Base-by-base conservation (phyloP, 2,797 vertebrate species). In the Dromococcyx pavoninus region DNA sequence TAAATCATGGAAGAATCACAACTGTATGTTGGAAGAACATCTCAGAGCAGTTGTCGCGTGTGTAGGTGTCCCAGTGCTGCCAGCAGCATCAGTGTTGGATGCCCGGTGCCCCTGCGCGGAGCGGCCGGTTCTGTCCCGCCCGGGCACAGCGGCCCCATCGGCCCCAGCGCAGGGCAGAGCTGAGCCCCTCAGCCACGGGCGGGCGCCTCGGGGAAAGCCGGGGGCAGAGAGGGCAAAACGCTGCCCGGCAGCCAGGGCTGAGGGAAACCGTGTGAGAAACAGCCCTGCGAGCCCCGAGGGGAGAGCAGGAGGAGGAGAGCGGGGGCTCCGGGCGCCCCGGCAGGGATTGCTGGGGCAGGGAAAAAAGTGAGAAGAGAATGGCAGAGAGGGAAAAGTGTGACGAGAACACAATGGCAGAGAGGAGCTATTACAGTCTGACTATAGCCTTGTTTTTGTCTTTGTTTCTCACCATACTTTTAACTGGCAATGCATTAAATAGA, bases 41-140 rank as follows among this genome's bases (percentile, higher is more conserved):
- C 66, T 9, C 22, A 66, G 51, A 44, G n/a, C 17, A 46, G n/a
- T 25, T 32, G 3, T 33, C 33, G 7, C 18, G 11, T 8, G 19
- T 12, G 19, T 41, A 23, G 33, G 39, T 44, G 8, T 27, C 10
- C 48, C 15, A 39, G 27, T 10, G 9, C 17, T 23, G 14, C 17
- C 39, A 43, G 64, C 41, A 65, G 30, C 22, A 17, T 21, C 22
- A 18, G 10, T 11, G 56, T n/a, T 12, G 16, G 9, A 14, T 8
- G 5, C 7, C 11, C 4, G 3, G 5, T 1, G 12, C 10, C 2
- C 1, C 9, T 32, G 46, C 16, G 11, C 5, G 4, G 35, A 27
- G 16, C 4, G 6, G 28, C 12, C 35, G 2, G 22, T 44, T 30
- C 15, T 28, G 35, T 30, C 43, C 28, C 5, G 10, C 7, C 21